Evolutionary conservation across 2,888 invertebrate species (phyloP).

Genomic region (Papilio protenor): DNA sequence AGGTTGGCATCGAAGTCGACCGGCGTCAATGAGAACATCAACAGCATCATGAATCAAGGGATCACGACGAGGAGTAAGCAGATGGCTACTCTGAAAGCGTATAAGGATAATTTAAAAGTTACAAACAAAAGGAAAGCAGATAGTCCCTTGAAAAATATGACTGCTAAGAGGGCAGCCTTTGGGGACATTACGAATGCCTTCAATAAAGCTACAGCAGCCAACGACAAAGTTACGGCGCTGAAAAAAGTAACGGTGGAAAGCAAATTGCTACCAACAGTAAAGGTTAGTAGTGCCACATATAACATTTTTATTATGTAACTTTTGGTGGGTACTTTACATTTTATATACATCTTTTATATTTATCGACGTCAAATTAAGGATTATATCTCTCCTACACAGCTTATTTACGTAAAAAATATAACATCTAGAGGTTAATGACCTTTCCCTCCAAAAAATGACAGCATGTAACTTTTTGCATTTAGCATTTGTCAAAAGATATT

Average conservation of each 20-base stretch:
- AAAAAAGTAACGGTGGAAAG: slow-evolving; percentile 82
- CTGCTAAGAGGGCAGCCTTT: slow-evolving; percentile 92
- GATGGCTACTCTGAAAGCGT: slow-evolving; percentile 76
- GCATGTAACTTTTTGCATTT: slow-evolving; percentile 13
- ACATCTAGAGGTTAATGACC: slow-evolving; percentile 60
- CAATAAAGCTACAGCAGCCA: slow-evolving; percentile 70
- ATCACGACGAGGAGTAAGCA: slow-evolving; percentile 87
- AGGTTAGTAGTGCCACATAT: slow-evolving; percentile 62
- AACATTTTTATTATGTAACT: slow-evolving; percentile 38
- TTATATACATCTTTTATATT: neutral
- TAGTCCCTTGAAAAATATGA: slow-evolving; percentile 90
- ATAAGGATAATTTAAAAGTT: slow-evolving; percentile 76
- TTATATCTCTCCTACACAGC: neutral
- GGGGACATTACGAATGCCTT: slow-evolving; percentile 93
- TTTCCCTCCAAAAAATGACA: slow-evolving; percentile 66
- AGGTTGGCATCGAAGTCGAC: slow-evolving; percentile 83
- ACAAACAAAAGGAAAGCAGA: slow-evolving; percentile 91
- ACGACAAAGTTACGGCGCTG: slow-evolving; percentile 69
- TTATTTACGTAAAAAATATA: neutral
- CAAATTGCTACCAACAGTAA: slow-evolving; percentile 77
- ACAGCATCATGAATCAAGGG: slow-evolving; percentile 78
- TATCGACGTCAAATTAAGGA: neutral
- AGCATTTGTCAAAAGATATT: neutral
- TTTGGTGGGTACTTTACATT: slow-evolving; percentile 40
- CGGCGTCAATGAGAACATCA: slow-evolving; percentile 75